Conservation (phyloP, 2,888 invertebrate species). For the Harpalus rufipes region DNA sequence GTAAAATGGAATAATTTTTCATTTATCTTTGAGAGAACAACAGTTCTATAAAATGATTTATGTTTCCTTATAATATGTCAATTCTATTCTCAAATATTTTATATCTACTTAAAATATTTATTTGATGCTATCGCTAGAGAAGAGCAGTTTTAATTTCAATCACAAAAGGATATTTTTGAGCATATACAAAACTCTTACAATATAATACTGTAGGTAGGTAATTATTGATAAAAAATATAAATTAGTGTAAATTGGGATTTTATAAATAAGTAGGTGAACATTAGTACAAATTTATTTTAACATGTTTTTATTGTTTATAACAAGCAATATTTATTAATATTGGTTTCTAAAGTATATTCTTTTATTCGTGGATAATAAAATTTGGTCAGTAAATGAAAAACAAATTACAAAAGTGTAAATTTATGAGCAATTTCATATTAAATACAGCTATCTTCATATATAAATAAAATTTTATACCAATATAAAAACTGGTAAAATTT, state of each 20-base stretch:
- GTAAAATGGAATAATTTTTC: background rate
- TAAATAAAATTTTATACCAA: conserved; percentile 43
- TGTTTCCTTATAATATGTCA: background rate
- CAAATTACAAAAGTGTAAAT: too few species aligned
- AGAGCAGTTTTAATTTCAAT: background rate
- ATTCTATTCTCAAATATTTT: background rate
- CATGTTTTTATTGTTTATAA: too few species aligned
- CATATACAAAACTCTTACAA: background rate
- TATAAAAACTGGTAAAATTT: conserved; percentile 24
- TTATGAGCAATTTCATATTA: conserved; percentile 25
- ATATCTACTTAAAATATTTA: background rate
- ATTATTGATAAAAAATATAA: background rate
- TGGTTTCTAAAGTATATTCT: too few species aligned
- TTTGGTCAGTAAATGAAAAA: too few species aligned
- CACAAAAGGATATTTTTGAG: background rate
- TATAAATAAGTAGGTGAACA: background rate
- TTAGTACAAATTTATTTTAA: too few species aligned
- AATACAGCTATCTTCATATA: background rate
- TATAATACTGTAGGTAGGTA: conserved; percentile 13
- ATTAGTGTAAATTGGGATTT: background rate
- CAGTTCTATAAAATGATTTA: background rate
- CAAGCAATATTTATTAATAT: too few species aligned
- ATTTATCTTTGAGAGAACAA: background rate
- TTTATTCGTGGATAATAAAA: too few species aligned
- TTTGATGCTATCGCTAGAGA: background rate